Base-by-base conservation (phyloP, 1,140 invertebrate species). In the Maconellicoccus hirsutus region DNA sequence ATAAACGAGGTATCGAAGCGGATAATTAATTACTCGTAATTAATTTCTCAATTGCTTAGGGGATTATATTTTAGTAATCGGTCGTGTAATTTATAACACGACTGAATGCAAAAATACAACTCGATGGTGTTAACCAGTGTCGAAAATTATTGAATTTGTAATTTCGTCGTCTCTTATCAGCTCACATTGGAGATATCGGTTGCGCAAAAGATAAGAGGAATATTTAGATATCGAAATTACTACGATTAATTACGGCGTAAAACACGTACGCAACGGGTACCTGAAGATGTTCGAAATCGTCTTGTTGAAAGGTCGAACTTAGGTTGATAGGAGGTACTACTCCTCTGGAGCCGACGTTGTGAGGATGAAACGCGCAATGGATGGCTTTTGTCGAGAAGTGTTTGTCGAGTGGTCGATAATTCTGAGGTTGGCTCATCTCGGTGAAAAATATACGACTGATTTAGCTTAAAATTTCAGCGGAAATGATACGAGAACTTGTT, bases 261-360 rank as follows among this genome's bases (percentile, higher is more conserved):
- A 33, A 33, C 4, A 12, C 12, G 12, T 12, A 33, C 29, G 29
- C 12, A 33, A 12, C 29, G 12, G 29, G 12, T 33, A 33, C 29
- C 29, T 33, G 29, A 33, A 33, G 59, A 14, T 73, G 7, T 3
- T 25, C 69, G 12, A 95, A 95, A 26, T 80, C 87, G 75, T 86
- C 84, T 80, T 99, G 96, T 77, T 93, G 91, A 79, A 93, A 99
- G 69, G 96, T 99, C 12, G 97, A 95, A 0, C 95, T 87, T 76
- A 92, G 83, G 4, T 92, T 89, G 75, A 98, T 89, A 0, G 93
- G 94, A n/a, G 94, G 88, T 29, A 98, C 87, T 10, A 98, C 89
- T 69, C 89, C 81, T 71, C 81, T 79, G 52, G 83, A 84, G 19
- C 73, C 87, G 93, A 93, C 97, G 82, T 97, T 88, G 66, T 88